Evolutionary conservation across 1,140 invertebrate species (phyloP).

Genomic region (Acromyrmex charruanus): DNA sequence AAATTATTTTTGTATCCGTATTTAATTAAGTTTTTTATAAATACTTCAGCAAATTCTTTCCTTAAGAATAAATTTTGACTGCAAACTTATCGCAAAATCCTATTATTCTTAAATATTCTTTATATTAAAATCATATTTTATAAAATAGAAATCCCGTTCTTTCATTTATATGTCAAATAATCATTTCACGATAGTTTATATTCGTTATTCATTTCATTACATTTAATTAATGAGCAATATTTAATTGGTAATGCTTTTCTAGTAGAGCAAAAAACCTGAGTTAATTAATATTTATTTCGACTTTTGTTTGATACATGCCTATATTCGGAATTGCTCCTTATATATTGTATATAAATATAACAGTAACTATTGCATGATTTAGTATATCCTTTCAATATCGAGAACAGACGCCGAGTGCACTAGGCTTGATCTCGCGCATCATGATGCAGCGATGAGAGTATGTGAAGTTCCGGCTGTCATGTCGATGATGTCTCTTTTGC

Average conservation of each 20-base stretch:
- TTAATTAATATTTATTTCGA: constrained; percentile 17
- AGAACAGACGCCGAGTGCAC: background rate
- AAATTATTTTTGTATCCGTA: no score
- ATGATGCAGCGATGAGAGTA: background rate
- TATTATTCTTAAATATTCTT: background rate
- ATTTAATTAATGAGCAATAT: background rate
- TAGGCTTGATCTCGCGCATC: background rate
- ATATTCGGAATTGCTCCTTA: background rate
- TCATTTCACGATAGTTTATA: background rate
- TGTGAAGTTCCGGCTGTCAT: constrained; percentile 23
- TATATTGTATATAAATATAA: background rate
- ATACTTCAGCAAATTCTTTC: no score
- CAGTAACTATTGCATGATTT: background rate
- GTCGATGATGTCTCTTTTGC: constrained; percentile 14
- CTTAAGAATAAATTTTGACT: background rate
- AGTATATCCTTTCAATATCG: background rate
- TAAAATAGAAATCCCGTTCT: background rate
- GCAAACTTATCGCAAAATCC: background rate
- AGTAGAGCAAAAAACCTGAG: background rate
- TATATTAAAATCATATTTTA: background rate
- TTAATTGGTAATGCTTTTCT: background rate
- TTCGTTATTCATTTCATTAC: background rate
- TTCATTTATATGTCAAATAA: background rate
- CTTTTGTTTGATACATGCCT: background rate
- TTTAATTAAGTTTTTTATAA: no score